phyloP scores from a whole-genome alignment of 2,113 vertebrate species.

The Phalacrocorax pelagicus region DNA sequence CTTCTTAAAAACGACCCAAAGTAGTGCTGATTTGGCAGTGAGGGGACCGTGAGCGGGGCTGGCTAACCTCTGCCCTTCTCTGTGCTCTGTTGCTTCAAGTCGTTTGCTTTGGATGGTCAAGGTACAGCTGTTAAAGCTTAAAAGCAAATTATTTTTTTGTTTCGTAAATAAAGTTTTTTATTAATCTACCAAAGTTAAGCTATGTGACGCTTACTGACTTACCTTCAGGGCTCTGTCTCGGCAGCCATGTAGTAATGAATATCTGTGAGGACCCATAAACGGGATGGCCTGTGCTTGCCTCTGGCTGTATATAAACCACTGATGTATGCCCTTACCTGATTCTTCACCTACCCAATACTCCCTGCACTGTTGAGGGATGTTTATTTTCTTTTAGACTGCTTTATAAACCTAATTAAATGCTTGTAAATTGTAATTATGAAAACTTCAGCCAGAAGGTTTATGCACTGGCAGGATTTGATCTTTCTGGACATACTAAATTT shows the following conservation, averaged over 20 bases:
- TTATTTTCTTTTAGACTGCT: neutral
- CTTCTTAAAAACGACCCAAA: neutral
- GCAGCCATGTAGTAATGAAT: neutral
- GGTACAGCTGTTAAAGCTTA: neutral
- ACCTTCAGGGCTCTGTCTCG: neutral
- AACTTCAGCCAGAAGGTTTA: neutral
- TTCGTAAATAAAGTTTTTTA: neutral
- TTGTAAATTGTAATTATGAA: neutral
- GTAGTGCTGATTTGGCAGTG: neutral
- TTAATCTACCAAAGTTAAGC: neutral
- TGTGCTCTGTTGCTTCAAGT: neutral
- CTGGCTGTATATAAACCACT: neutral
- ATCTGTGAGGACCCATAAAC: neutral
- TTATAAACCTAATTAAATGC: neutral
- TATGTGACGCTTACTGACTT: neutral
- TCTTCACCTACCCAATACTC: neutral
- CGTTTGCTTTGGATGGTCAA: neutral
- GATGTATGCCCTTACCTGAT: too few relatives aligned
- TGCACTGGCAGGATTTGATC: neutral
- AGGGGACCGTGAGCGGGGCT: neutral
- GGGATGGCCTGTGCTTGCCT: neutral
- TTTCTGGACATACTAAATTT: neutral
- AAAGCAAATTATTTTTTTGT: neutral
- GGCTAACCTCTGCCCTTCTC: neutral
- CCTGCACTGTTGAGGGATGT: neutral